A percentile compares a stretch with the other conserved stretches of the same genome.
These are phyloP conservation scores for Petrocephalus microphthalmus DNA, from an alignment of 2,113 vertebrate species.

Conservation along the genomic window DNA sequence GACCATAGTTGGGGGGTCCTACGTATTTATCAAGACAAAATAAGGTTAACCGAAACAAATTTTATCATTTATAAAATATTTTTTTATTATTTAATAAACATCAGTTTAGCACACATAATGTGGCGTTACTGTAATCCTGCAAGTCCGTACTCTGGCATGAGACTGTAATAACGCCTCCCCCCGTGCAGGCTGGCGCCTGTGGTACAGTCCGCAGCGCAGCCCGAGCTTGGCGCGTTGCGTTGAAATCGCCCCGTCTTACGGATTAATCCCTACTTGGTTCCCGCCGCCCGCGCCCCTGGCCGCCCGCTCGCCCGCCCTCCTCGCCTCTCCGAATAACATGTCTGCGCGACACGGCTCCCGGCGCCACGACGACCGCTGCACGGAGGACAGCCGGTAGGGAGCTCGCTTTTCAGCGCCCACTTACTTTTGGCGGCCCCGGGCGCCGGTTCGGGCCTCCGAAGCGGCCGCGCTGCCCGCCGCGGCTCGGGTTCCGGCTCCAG, in stretches of 20 bases:
- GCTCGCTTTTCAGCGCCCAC: background rate
- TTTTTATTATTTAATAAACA: background rate
- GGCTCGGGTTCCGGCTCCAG: background rate
- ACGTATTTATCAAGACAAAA: background rate
- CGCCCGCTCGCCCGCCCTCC: too few relatives aligned
- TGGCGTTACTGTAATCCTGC: background rate
- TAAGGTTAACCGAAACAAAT: background rate
- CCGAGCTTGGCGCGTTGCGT: conserved; percentile 26
- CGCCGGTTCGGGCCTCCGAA: background rate
- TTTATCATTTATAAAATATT: background rate
- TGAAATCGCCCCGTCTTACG: conserved; percentile 9
- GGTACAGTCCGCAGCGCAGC: conserved; percentile 12
- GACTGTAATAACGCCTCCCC: background rate
- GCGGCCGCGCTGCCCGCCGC: background rate
- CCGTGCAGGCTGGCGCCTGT: background rate
- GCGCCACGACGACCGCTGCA: background rate
- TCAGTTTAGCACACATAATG: background rate
- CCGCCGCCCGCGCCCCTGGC: too few relatives aligned
- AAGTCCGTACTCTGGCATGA: background rate
- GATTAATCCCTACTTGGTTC: background rate
- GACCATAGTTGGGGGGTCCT: background rate
- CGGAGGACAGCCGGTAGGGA: conserved; percentile 10
- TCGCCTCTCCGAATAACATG: background rate
- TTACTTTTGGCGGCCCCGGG: background rate
- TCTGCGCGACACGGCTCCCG: conserved; percentile 17